A percentile compares a stretch with the other conserved stretches of the same genome.
Evolutionary conservation across 2,888 invertebrate genomes (phyloP).

Genomic region (Endomychus coccineus): DNA sequence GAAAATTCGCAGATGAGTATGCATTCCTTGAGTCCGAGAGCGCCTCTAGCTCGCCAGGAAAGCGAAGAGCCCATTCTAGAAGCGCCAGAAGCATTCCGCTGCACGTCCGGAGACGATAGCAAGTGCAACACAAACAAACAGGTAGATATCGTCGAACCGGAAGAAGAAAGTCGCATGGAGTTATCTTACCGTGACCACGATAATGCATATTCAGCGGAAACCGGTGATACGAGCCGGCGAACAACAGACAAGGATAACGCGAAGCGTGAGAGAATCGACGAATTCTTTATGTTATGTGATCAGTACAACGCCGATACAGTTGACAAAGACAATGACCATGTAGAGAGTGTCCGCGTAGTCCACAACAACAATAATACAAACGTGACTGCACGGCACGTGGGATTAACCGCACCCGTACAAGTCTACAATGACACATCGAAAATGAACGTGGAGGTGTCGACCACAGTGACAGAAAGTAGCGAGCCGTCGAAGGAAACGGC

Average conservation of each 20-base stretch:
- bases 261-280: no score
- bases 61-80: constrained; percentile 11
- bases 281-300: no score
- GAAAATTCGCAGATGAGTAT: no score
- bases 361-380: constrained; percentile 10
- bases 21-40: neutral
- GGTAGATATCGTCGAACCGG: constrained; percentile 17
- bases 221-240: constrained; percentile 23
- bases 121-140: constrained; percentile 6
- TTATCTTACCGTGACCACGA: constrained; percentile 19
- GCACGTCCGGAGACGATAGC: constrained; percentile 1
- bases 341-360: no score
- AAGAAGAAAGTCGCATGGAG: constrained; percentile 17
- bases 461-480: no score
- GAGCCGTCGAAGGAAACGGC: no score
- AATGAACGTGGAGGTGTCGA: no score
- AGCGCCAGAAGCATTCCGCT: constrained; percentile 12
- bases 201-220: constrained; percentile 21
- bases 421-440: no score
- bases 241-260: constrained; percentile 10
- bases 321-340: constrained; percentile 16
- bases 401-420: constrained; percentile 14
- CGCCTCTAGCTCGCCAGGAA: constrained; percentile 7
- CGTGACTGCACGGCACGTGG: constrained; percentile 19
- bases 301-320: no score